These are phyloP conservation scores for Pristis pectinata DNA, from an alignment of 2,797 vertebrate genomes.

Conservation along the genomic window DNA sequence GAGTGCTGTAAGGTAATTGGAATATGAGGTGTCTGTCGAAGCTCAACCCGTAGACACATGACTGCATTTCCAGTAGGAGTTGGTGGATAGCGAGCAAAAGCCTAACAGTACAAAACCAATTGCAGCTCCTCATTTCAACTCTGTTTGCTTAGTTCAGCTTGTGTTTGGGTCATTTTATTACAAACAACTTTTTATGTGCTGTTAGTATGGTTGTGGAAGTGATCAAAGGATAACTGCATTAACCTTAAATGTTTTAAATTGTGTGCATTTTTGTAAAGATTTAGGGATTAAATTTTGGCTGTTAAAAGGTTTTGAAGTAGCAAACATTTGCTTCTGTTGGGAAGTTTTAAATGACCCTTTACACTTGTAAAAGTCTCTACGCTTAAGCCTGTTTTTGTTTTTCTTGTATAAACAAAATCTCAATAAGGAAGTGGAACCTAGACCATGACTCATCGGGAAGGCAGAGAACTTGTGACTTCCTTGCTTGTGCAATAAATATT, in stretches of 20 bases:
- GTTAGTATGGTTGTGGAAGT: neutral
- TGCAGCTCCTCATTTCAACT: neutral
- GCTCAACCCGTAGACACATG: neutral
- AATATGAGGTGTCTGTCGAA: neutral
- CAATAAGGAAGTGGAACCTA: conserved; percentile 7
- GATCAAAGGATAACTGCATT: neutral
- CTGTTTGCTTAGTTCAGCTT: neutral
- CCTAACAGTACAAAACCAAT: neutral
- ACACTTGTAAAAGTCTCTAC: neutral
- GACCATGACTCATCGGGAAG: conserved; percentile 21
- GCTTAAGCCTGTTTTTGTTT: neutral
- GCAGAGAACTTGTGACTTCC: conserved; percentile 24
- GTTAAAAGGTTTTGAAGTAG: neutral
- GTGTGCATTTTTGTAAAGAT: neutral
- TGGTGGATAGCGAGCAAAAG: neutral
- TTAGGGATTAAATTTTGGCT: neutral
- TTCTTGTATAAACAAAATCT: conserved; percentile 3
- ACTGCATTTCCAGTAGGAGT: neutral
- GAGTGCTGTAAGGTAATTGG: neutral
- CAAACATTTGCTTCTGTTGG: neutral
- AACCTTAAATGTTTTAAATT: conserved; percentile 1
- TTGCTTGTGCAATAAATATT: neutral
- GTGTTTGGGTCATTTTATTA: neutral
- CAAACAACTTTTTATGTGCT: neutral
- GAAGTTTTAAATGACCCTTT: neutral